Conservation (phyloP, 2,888 invertebrate species). For the Cantharis nigra region DNA sequence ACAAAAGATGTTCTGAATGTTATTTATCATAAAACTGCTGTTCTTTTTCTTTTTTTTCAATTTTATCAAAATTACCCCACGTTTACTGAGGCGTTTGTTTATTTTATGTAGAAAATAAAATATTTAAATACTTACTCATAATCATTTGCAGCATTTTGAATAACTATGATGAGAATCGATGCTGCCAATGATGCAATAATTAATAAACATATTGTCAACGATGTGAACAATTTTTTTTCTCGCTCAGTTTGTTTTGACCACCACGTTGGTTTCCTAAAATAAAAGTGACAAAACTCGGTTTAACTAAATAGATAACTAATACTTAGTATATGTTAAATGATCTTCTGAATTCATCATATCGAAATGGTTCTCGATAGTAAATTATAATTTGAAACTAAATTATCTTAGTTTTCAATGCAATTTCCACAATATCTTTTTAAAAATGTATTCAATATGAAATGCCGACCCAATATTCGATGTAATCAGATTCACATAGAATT, state of each 20-base stretch:
- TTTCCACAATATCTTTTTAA: too few relatives aligned
- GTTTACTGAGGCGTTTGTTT: too few relatives aligned
- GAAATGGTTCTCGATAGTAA: neutral
- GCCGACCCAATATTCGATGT: too few relatives aligned
- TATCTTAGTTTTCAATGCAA: too few relatives aligned
- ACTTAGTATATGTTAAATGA: neutral
- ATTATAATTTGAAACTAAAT: too few relatives aligned
- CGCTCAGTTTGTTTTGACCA: neutral
- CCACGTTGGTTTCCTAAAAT: neutral
- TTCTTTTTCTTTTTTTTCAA: too few relatives aligned
- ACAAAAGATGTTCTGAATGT: too few relatives aligned
- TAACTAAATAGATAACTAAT: neutral
- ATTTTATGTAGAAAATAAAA: too few relatives aligned
- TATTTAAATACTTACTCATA: neutral
- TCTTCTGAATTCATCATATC: neutral
- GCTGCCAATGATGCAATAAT: neutral
- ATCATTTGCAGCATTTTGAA: neutral
- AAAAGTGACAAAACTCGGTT: neutral
- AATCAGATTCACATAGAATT: neutral
- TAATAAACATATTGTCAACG: neutral
- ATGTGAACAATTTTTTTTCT: neutral
- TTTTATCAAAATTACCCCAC: too few relatives aligned
- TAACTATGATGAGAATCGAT: neutral
- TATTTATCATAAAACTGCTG: too few relatives aligned
- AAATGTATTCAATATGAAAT: too few relatives aligned